phyloP scores from a whole-genome alignment of 1,140 invertebrate genomes.

The Anastatus disparis region DNA sequence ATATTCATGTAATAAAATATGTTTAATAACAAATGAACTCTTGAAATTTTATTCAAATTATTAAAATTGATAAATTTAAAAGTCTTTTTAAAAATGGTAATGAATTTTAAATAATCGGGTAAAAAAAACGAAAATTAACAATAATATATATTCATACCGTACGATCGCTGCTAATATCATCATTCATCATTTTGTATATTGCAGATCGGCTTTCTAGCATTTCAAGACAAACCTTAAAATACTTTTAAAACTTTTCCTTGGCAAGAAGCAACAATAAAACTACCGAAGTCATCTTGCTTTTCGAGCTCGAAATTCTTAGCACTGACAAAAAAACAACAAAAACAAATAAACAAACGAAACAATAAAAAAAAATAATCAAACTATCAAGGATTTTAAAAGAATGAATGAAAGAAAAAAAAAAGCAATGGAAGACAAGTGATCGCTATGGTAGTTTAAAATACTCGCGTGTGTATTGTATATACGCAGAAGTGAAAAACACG shows the following conservation, averaged over 20 bases:
- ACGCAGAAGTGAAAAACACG: not conserved
- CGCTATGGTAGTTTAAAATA: too few relatives aligned
- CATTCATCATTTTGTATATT: constrained; percentile 65
- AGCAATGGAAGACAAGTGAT: not conserved
- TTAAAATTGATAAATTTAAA: too few relatives aligned
- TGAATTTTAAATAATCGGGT: not conserved
- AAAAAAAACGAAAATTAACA: not conserved
- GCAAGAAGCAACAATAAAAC: too few relatives aligned
- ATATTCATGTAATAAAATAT: constrained; percentile 40
- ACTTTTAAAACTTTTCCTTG: too few relatives aligned
- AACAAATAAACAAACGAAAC: not conserved
- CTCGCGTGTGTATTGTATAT: too few relatives aligned
- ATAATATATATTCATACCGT: constrained; percentile 13
- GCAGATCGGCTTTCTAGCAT: constrained; percentile 64
- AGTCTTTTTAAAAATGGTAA: too few relatives aligned
- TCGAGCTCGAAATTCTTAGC: not conserved
- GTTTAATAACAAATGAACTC: not conserved
- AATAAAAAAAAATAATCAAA: not conserved
- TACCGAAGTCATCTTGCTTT: too few relatives aligned
- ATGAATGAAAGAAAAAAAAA: not conserved
- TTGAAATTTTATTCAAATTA: not conserved
- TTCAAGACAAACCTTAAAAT: not conserved
- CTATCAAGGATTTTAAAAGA: not conserved
- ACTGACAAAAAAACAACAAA: not conserved
- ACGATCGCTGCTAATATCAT: constrained; percentile 37